Percentiles rank a stretch among this genome's conserved stretches.
Evolutionary conservation across 1,140 invertebrate genomes (phyloP).

Genomic region (Drosophila rufa): DNA sequence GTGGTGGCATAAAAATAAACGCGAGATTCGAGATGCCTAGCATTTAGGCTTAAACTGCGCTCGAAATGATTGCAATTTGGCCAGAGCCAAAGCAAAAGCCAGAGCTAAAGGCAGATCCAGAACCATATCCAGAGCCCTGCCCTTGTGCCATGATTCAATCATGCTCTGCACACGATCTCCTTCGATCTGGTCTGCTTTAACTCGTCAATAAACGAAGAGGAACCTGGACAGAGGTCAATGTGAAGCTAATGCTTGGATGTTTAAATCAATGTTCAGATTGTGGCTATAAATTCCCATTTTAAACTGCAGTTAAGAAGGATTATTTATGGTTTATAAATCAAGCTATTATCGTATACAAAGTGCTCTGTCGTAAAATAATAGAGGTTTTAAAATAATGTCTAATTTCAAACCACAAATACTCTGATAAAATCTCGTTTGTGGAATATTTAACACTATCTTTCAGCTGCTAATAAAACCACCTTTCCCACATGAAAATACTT

Average conservation of each 20-base stretch:
- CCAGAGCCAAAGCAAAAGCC: not conserved
- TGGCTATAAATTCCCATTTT: not conserved
- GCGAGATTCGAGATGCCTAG: slow-evolving; percentile 46
- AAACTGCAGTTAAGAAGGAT: not conserved
- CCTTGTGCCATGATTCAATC: slow-evolving; percentile 49
- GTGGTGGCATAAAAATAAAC: slow-evolving; percentile 68
- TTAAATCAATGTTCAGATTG: not conserved
- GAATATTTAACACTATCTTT: not conserved
- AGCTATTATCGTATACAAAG: not conserved
- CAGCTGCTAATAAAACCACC: not conserved
- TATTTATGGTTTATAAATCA: slow-evolving; percentile 1
- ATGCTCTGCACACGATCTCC: slow-evolving; percentile 14
- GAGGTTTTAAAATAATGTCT: not conserved
- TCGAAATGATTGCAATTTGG: slow-evolving; percentile 64
- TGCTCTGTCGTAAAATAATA: too few species aligned
- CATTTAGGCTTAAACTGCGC: slow-evolving; percentile 37
- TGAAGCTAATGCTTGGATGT: not conserved
- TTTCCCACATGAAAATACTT: not conserved
- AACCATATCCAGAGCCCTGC: slow-evolving; percentile 15
- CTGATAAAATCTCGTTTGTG: not conserved
- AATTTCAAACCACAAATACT: not conserved
- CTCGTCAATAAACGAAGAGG: slow-evolving; percentile 33
- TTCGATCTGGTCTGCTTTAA: not conserved
- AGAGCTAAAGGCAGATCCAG: not conserved
- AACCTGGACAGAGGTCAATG: slow-evolving; percentile 36